A percentile compares a stretch with the other conserved stretches of the same genome.
Conservation (phyloP, 2,888 invertebrate genomes). For the Liopterus haemorrhoidalis region DNA sequence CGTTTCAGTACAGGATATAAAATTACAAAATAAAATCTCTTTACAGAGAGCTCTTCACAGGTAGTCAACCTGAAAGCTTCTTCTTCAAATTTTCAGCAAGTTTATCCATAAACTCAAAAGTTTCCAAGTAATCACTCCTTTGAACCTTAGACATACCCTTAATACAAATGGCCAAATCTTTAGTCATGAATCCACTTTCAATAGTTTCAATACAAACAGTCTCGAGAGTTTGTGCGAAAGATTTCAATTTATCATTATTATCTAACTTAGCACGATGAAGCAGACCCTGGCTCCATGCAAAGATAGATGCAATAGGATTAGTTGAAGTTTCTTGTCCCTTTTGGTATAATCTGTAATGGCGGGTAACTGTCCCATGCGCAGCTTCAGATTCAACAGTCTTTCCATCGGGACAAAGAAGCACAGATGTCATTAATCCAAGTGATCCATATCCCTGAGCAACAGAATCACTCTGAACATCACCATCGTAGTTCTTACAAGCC, state of each 20-base stretch:
- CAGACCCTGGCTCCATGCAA: slow-evolving; percentile 95
- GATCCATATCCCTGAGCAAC: slow-evolving; percentile 97
- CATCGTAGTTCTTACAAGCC: slow-evolving; percentile 99
- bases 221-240: slow-evolving; percentile 83
- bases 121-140: slow-evolving; percentile 85
- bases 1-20: not conserved
- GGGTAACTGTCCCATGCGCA: slow-evolving; percentile 94
- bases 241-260: slow-evolving; percentile 65
- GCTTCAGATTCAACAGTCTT: slow-evolving; percentile 98
- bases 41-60: slow-evolving; percentile 17
- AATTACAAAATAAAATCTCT: no score
- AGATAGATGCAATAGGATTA: slow-evolving; percentile 98
- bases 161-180: slow-evolving; percentile 96
- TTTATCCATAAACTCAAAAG: slow-evolving; percentile 95
- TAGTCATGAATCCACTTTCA: slow-evolving; percentile 93
- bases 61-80: slow-evolving; percentile 54
- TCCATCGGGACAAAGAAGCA: slow-evolving; percentile 93
- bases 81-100: slow-evolving; percentile 81
- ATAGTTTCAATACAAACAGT: slow-evolving; percentile 91
- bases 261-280: slow-evolving; percentile 92
- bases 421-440: slow-evolving; percentile 96
- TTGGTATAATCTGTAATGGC: slow-evolving; percentile 81
- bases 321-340: slow-evolving; percentile 98
- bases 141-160: slow-evolving; percentile 81
- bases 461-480: slow-evolving; percentile 97